These are phyloP conservation scores for Laupala kohalensis DNA, from an alignment of 1,140 invertebrate genomes.

Conservation along the genomic window DNA sequence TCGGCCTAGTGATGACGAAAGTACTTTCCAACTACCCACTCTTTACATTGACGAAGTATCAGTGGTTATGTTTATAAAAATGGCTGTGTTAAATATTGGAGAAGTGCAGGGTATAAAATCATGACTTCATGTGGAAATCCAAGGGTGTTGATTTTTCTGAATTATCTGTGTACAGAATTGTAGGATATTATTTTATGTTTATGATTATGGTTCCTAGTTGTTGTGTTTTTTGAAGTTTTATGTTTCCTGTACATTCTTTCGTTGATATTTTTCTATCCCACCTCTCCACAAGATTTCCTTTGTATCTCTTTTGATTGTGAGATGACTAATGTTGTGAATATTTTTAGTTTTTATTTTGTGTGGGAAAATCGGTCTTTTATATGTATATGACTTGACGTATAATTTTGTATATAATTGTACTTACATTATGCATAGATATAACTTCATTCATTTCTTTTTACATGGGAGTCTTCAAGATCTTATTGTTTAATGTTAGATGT, in stretches of 20 bases:
- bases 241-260: background rate
- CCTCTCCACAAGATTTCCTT: too few relatives aligned
- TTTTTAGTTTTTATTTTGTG: too few relatives aligned
- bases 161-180: background rate
- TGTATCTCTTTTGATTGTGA: too few relatives aligned
- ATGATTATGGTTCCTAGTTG: background rate
- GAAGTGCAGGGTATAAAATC: background rate
- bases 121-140: background rate
- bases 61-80: too few relatives aligned
- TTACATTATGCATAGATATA: background rate
- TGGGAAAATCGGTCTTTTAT: too few relatives aligned
- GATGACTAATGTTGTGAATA: too few relatives aligned
- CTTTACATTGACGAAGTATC: background rate
- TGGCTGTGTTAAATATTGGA: background rate
- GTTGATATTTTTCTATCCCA: background rate
- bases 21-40: background rate
- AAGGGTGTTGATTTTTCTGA: background rate
- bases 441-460: too few relatives aligned
- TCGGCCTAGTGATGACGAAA: background rate
- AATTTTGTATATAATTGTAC: background rate
- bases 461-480: too few relatives aligned
- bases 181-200: background rate
- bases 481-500: too few relatives aligned
- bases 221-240: background rate
- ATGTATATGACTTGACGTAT: too few relatives aligned